Evolutionary conservation across 2,888 invertebrate species (phyloP), one percentile per base, ranked within the genome.

Genomic region (Euphydryas editha): DNA sequence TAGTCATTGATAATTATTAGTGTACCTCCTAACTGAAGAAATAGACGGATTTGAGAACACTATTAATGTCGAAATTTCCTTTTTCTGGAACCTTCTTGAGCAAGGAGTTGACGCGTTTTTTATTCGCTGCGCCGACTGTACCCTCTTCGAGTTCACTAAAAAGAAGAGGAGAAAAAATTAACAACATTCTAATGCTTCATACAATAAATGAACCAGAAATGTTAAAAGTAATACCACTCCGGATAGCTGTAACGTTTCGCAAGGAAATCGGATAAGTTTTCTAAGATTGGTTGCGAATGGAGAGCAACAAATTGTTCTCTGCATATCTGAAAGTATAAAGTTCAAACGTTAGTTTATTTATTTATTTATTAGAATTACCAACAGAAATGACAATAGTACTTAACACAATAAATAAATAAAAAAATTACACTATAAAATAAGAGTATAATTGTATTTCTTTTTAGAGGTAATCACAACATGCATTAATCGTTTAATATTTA

Each of bases 231-330:
- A 88, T 90, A 95, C 96, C 87, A 87, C 75, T 94, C 88, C 18
- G 87, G 78, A 76, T 94, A 95, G 75, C 95, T 94, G 82, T 95
- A 98, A 79, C 94, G 94, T 24, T 95, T 81, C 1, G 94, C 79
- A 63, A 99, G 93, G 84, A 95, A 97, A 20, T 94, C 78, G 0
- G 98, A 97, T 61, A 99, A 91, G 80, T 98, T 94, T 78, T 98
- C 96, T 58, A 99, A 93, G 75, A 99, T 97, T 0, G 98, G 98
- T 82, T 98, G 95, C 36, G 96, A 97, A 88, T 99, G 99, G 11
- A 99, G 93, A 0, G 97, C 95, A n/a, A 99, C 97, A 91, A 99
- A 99, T 86, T 99, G 98, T 82, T 99, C 96, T n/a, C 99, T 94
- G 78, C 99, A 99, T 70, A 99, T 96, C 96, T 97, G 86, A 20